Base-by-base conservation (phyloP, 2,113 vertebrate genomes). In the Vombatus ursinus region DNA sequence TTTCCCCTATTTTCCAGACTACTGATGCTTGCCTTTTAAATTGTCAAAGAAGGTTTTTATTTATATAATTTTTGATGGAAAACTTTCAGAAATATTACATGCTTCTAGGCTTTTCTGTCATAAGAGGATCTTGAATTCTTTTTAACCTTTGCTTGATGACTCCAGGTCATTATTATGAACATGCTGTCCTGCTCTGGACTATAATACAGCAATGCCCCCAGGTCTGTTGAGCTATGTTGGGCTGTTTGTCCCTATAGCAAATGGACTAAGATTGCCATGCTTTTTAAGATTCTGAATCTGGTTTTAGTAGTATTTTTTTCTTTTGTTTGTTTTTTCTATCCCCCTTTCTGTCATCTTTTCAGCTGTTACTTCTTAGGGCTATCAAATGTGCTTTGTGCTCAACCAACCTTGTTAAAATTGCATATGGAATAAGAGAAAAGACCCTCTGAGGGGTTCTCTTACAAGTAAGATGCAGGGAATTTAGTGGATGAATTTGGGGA, bases 401-500 rank as follows among this genome's bases (percentile, higher is more conserved):
- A 95, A 92, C 9, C 3, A 91, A 47, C 26, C 47, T 90, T 90
- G 25, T 84, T 84, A 44, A 91, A 90, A 93, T 47, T 37, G 12
- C 93, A 14, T 52, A 19, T 92, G 52, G 50, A 94, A 47, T 77
- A n/a, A 96, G 93, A 57, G 48, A 14, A 54, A 91, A n/a, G 93
- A 93, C 6, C 2, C 91, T 94, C 89, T 90, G 24, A 23, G 77
- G n/a, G 44, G n/a, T 25, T 92, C 31, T 48, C 10, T 96, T 54
- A 91, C 77, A 90, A 51, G n/a, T 48, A n/a, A 95, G 77, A 22
- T 11, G 0, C 2, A 47, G 92, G n/a, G 19, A 16, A 11, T 93
- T 96, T 90, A 47, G n/a, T 77, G 50, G 16, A 94, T 92, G 11
- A 53, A 89, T 52, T 53, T 8, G 84, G 11, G 31, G 16, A 44